Evolutionary conservation across 1,140 invertebrate species (phyloP).

Genomic region (Pseudoatta argentina): DNA sequence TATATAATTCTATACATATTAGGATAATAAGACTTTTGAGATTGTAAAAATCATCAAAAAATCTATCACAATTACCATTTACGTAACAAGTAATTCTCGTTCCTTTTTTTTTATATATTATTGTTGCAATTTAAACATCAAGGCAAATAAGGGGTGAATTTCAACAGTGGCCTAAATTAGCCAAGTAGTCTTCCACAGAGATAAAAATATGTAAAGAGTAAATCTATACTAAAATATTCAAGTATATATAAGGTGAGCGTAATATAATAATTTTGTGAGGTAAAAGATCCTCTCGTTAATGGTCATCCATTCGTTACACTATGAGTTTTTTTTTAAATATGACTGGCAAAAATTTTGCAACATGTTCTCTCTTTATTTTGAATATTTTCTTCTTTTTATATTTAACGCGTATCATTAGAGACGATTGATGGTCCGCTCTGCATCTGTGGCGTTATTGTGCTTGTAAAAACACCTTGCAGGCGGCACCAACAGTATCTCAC

Average conservation of each 20-base stretch:
- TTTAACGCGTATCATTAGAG: conserved; percentile 72
- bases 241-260: conserved; percentile 86
- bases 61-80: conserved; percentile 88
- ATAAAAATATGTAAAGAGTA: conserved; percentile 87
- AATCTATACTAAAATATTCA: conserved; percentile 88
- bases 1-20: conserved; percentile 86
- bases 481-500: conserved; percentile 59
- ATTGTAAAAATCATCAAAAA: conserved; percentile 88
- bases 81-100: conserved; percentile 86
- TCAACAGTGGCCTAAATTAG: conserved; percentile 86
- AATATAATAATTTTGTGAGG: conserved; percentile 86
- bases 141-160: conserved; percentile 87
- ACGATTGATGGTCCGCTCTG: conserved; percentile 65
- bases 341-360: conserved; percentile 78
- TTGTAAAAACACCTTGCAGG: conserved; percentile 70
- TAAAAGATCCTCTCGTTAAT: conserved; percentile 84
- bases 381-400: conserved; percentile 71
- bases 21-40: conserved; percentile 87
- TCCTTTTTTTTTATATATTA: conserved; percentile 81
- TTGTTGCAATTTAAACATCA: conserved; percentile 87
- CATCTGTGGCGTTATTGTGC: conserved; percentile 72
- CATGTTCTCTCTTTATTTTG: conserved; percentile 68
- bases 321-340: conserved; percentile 75
- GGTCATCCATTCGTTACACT: conserved; percentile 81
- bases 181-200: conserved; percentile 87